Evolutionary conservation across 1,140 invertebrate genomes (phyloP).

Genomic region (Reticulitermes speratus): DNA sequence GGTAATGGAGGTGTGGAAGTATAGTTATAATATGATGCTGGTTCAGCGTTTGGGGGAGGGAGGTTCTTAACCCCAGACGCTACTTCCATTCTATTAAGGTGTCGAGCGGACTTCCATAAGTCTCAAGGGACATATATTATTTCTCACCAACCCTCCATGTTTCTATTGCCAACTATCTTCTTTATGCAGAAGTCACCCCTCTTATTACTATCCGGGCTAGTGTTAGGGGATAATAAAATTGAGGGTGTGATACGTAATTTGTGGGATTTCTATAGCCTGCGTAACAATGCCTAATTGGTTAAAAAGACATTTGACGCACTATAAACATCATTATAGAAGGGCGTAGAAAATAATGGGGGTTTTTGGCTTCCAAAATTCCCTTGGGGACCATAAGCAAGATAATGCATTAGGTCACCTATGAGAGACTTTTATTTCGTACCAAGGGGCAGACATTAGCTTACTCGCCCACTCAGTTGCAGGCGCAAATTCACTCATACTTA

Average conservation of each 20-base stretch:
- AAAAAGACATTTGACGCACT: background rate
- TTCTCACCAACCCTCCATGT: background rate
- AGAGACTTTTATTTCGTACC: too few species aligned
- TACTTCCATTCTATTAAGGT: background rate
- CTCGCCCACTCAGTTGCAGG: too few species aligned
- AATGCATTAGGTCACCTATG: background rate
- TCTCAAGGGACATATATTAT: background rate
- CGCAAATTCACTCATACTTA: too few species aligned
- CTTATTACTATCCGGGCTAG: background rate
- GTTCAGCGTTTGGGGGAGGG: background rate
- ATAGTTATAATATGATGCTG: background rate
- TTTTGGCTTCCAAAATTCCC: background rate
- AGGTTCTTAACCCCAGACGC: background rate
- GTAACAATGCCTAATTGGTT: background rate
- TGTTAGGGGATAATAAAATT: conserved; percentile 16
- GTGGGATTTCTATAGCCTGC: background rate
- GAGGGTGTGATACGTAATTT: background rate
- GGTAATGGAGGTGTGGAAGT: background rate
- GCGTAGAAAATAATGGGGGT: background rate
- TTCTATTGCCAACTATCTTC: conserved; percentile 9
- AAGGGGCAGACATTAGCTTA: background rate
- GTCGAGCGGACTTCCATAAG: conserved; percentile 3
- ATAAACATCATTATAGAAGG: background rate
- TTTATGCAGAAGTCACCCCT: background rate
- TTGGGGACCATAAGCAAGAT: background rate